Evolutionary conservation across 2,113 vertebrate species (phyloP).

Genomic region (Chaetorhynchus papuensis): DNA sequence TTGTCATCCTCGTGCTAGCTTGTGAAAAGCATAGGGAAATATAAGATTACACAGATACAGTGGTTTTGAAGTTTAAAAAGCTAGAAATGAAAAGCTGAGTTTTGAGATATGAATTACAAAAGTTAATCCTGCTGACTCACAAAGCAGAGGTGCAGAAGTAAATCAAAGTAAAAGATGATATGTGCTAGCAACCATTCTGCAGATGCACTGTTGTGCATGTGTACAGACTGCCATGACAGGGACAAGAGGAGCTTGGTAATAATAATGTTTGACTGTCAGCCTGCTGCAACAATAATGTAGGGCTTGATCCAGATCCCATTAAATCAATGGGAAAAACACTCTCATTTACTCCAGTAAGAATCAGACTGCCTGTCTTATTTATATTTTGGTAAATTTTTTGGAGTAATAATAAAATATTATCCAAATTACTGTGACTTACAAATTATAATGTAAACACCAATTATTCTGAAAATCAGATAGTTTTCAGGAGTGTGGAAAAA

Average conservation of each 20-base stretch:
- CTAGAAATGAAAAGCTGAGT: neutral
- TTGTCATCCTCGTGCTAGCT: neutral
- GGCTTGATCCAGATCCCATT: neutral
- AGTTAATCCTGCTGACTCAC: neutral
- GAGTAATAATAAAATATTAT: neutral
- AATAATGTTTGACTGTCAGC: neutral
- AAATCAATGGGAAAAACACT: neutral
- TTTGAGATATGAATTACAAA: neutral
- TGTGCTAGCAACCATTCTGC: neutral
- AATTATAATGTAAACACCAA: neutral
- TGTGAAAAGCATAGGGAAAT: neutral
- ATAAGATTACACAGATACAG: neutral
- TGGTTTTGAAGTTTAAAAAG: neutral
- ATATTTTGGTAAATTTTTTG: neutral
- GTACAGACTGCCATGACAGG: neutral
- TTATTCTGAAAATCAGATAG: neutral
- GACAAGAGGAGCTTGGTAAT: neutral
- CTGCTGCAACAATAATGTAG: neutral
- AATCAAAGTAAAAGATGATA: neutral
- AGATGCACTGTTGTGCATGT: neutral
- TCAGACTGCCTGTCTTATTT: neutral
- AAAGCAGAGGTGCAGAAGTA: conserved; percentile 1
- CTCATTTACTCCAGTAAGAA: neutral
- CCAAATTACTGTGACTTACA: neutral
- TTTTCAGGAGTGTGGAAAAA: neutral